Evolutionary conservation across 1,140 invertebrate genomes (phyloP).

Genomic region (Cotesia vestalis): DNA sequence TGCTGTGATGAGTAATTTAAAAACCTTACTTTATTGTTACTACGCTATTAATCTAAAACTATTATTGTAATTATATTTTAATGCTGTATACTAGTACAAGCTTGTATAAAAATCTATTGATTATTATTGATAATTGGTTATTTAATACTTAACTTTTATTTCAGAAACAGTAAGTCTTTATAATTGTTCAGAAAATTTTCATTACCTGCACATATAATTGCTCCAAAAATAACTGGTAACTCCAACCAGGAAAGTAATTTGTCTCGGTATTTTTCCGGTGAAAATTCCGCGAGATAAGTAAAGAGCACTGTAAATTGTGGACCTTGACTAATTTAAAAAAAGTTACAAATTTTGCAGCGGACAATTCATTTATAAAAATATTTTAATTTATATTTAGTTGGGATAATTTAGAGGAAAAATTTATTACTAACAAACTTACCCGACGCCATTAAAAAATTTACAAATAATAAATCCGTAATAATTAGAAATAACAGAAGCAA

Average conservation of each 20-base stretch:
- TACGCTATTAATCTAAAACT: too few species aligned
- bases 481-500: conserved; percentile 66
- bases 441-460: conserved; percentile 69
- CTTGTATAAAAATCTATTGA: too few species aligned
- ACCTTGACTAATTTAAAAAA: conserved; percentile 44
- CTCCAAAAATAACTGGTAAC: conserved; percentile 54
- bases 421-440: conserved; percentile 59
- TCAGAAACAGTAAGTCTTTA: too few species aligned
- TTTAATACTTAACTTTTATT: too few species aligned
- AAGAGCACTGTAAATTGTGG: conserved; percentile 56
- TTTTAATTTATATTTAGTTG: too few species aligned
- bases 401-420: neutral
- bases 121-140: too few species aligned
- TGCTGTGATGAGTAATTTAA: neutral
- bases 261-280: conserved; percentile 53
- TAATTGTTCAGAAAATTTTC: neutral
- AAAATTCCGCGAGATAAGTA: conserved; percentile 61
- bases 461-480: conserved; percentile 67
- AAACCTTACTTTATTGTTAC: too few species aligned
- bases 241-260: conserved; percentile 58
- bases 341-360: too few species aligned
- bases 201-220: conserved; percentile 52
- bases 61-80: too few species aligned
- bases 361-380: too few species aligned
- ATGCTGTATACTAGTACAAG: too few species aligned